Conservation (phyloP, 2,888 invertebrate species). For the Leucophenga maculata region DNA sequence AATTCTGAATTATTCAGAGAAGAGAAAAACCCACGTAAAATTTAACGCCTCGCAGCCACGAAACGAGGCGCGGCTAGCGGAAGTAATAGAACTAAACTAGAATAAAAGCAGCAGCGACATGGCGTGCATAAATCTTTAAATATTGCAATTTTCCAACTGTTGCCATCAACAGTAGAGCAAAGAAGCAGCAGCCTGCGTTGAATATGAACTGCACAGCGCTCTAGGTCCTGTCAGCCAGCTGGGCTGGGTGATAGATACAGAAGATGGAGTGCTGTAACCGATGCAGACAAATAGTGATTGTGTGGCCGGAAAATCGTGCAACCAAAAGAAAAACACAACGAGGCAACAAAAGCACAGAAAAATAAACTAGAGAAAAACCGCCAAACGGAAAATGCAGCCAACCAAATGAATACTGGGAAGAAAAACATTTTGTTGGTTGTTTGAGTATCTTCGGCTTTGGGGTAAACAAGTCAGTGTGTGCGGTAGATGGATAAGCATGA, state of each 20-base stretch:
- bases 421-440: too few relatives aligned
- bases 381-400: slow-evolving; percentile 15
- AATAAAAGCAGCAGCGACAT: neutral
- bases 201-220: too few relatives aligned
- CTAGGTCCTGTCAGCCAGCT: too few relatives aligned
- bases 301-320: neutral
- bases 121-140: slow-evolving; percentile 9
- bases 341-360: neutral
- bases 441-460: too few relatives aligned
- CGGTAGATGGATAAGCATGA: too few relatives aligned
- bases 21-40: neutral
- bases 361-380: neutral
- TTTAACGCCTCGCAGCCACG: neutral
- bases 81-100: neutral
- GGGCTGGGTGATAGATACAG: too few relatives aligned
- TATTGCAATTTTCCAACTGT: slow-evolving; percentile 16
- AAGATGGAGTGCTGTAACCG: neutral
- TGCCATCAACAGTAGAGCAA: neutral
- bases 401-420: neutral
- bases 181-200: neutral
- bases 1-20: neutral
- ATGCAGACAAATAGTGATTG: neutral
- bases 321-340: neutral
- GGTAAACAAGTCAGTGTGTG: too few relatives aligned
- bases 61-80: neutral